phyloP scores from a whole-genome alignment of 2,888 invertebrate species.

The Leptinotarsa tumamoca region DNA sequence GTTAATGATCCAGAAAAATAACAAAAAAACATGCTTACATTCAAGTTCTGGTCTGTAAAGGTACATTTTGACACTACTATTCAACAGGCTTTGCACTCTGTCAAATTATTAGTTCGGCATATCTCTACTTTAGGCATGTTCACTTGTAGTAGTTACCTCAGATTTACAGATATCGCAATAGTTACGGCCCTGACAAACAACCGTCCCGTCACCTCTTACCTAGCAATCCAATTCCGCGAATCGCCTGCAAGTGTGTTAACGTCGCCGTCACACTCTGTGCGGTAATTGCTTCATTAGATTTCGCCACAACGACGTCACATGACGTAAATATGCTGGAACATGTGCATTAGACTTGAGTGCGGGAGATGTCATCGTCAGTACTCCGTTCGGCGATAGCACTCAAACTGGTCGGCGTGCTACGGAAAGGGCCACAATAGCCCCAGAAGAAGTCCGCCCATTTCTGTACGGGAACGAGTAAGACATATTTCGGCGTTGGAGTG shows the following conservation, averaged over 20 bases:
- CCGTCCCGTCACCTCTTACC: constrained; percentile 1
- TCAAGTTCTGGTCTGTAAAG: too few relatives aligned
- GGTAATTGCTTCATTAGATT: constrained; percentile 62
- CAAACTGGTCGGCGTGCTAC: constrained; percentile 27
- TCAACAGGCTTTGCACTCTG: too few relatives aligned
- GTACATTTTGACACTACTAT: too few relatives aligned
- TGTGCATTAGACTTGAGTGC: constrained; percentile 60
- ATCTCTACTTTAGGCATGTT: too few relatives aligned
- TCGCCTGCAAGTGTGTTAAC: constrained; percentile 24
- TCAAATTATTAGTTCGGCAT: too few relatives aligned
- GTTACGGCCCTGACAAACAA: constrained; percentile 14
- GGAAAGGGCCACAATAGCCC: constrained; percentile 34
- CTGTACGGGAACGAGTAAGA: constrained; percentile 3
- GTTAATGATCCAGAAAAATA: too few relatives aligned
- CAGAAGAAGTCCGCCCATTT: constrained; percentile 19
- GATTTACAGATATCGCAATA: background rate
- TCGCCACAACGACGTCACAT: constrained; percentile 56
- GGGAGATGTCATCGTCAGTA: constrained; percentile 52
- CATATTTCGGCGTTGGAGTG: constrained; percentile 4
- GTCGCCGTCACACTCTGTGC: constrained; percentile 49
- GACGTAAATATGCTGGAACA: constrained; percentile 53
- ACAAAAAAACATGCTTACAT: too few relatives aligned
- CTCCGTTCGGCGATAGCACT: constrained; percentile 37
- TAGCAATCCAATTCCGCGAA: constrained; percentile 13
- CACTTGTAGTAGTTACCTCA: too few relatives aligned